Evolutionary conservation across 2,113 vertebrate species (phyloP), one percentile per base, ranked within the genome.

Genomic region (Chloroceryle aenea): DNA sequence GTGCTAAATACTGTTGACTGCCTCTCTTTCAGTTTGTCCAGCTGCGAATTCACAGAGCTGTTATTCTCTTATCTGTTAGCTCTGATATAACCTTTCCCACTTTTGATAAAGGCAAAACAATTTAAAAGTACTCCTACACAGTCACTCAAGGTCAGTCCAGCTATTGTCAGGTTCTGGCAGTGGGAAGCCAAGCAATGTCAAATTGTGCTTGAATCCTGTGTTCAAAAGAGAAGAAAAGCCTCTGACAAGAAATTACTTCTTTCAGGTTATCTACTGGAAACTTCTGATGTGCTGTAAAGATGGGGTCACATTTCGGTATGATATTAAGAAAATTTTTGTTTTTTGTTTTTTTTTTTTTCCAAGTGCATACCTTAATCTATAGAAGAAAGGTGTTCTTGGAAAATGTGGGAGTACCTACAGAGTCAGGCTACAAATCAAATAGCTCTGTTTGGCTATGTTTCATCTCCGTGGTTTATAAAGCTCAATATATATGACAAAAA

Each of bases 361-460:
- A 58, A 62, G 34, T 25, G 19, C 30, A 61, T 78, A n/a, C 26
- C 25, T 76, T 62, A 68, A 6, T 42, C 25, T 43, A 16, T 1
- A 67, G 56, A 71, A 89, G n/a, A 85, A 79, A 77, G 56, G 32
- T 36, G 22, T 32, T 87, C 40, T 71, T 91, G 74, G 53, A 94
- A 91, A 47, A 85, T 38, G 26, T 2, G 8, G 21, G 22, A 87
- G 17, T 56, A 81, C 59, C 63, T 38, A 45, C 30, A 50, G 25
- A 50, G 25, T 63, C 56, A 36, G 26, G 27, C 29, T 79, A 38
- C 27, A 58, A 75, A 14, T 81, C 68, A 84, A 30, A 81, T 74
- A 53, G 19, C 36, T 92, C 68, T 75, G 16, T 38, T 78, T 81
- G 56, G 36, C 36, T 61, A 40, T 32, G 34, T 42, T 17, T 93